Conservation (phyloP, 2,797 vertebrate genomes). For the Protosalanx chinensis region DNA sequence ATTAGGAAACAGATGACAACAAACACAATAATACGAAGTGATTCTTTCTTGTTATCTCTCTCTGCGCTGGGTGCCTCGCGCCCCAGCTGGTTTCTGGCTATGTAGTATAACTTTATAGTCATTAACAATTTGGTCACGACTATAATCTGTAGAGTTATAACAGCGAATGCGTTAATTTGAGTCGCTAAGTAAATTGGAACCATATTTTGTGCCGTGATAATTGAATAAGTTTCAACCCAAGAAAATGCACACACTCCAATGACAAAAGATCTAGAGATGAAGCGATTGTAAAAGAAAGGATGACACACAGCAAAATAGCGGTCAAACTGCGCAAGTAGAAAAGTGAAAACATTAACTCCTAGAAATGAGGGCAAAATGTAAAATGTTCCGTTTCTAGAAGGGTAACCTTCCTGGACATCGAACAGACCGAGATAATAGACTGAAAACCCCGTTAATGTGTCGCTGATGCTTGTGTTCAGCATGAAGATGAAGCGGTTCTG, state of each 20-base stretch:
- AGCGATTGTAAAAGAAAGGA: slow-evolving; percentile 76
- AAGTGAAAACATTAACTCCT: slow-evolving; percentile 76
- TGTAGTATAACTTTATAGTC: slow-evolving; percentile 74
- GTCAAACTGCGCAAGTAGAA: slow-evolving; percentile 79
- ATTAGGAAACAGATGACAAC: slow-evolving; percentile 75
- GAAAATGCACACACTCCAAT: slow-evolving; percentile 66
- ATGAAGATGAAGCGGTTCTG: slow-evolving; percentile 81
- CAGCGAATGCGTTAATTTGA: slow-evolving; percentile 71
- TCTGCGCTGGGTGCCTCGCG: slow-evolving; percentile 66
- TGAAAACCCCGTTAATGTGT: slow-evolving; percentile 74
- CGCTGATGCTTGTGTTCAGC: slow-evolving; percentile 80
- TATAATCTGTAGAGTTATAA: slow-evolving; percentile 72
- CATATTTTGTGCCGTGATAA: slow-evolving; percentile 69
- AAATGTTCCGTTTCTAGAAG: slow-evolving; percentile 70
- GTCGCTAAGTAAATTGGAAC: slow-evolving; percentile 71
- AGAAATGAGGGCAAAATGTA: slow-evolving; percentile 77
- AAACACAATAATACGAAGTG: slow-evolving; percentile 74
- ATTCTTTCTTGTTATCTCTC: slow-evolving; percentile 72
- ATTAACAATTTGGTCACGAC: slow-evolving; percentile 72
- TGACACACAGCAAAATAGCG: slow-evolving; percentile 75
- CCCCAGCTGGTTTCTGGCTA: slow-evolving; percentile 70
- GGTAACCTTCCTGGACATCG: slow-evolving; percentile 76
- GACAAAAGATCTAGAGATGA: slow-evolving; percentile 57
- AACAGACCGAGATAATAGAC: slow-evolving; percentile 78
- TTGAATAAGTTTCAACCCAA: slow-evolving; percentile 73